phyloP scores from a whole-genome alignment of 2,797 vertebrate genomes.

The Poecilia gillii region DNA sequence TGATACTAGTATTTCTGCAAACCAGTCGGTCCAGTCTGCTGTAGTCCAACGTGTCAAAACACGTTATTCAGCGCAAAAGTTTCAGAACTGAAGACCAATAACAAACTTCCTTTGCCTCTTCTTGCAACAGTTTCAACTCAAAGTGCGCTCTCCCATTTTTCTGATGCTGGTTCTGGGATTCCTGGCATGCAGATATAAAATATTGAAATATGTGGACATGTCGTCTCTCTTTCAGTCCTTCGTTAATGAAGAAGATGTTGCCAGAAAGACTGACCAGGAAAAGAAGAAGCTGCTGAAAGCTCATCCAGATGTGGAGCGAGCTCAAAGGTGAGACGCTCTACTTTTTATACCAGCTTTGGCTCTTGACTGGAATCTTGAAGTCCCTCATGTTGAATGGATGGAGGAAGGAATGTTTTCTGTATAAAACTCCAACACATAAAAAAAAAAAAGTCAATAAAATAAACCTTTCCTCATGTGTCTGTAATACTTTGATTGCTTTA shows the following conservation, averaged over 20 bases:
- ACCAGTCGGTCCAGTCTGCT: not conserved
- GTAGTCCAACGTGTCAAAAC: not conserved
- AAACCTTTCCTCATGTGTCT: not conserved
- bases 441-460: not conserved
- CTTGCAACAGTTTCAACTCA: not conserved
- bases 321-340: conserved; percentile 79
- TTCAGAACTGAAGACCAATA: not conserved
- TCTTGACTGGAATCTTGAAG: not conserved
- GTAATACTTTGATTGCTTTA: not conserved
- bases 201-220: not conserved
- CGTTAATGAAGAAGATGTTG: conserved; percentile 83
- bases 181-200: not conserved
- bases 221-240: conserved; percentile 76
- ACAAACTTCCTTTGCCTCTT: not conserved
- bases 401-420: not conserved
- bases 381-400: not conserved
- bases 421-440: not conserved
- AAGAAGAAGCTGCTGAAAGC: conserved; percentile 81
- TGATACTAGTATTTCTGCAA: not conserved
- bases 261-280: conserved; percentile 70
- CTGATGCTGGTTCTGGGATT: not conserved
- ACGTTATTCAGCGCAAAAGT: not conserved
- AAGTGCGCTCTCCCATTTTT: not conserved
- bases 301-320: conserved; percentile 86
- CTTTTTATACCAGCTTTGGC: not conserved